Evolutionary conservation across 2,113 vertebrate species (phyloP).

Genomic region (Climacteris rufus): DNA sequence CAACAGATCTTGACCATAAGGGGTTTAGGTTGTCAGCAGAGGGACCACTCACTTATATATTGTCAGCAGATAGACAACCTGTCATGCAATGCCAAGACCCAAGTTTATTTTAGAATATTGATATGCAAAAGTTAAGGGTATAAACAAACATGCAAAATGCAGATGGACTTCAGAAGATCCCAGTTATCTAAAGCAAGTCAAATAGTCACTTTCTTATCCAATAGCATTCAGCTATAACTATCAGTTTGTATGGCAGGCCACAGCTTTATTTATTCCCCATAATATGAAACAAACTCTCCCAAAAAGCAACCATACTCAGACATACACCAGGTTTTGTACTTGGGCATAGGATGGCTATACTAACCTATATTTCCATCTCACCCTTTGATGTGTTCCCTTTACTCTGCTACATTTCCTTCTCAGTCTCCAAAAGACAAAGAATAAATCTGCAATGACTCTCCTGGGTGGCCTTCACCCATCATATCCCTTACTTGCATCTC

Average conservation of each 20-base stretch:
- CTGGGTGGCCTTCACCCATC: not conserved
- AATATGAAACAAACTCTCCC: not conserved
- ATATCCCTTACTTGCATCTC: not conserved
- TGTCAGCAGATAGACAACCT: not conserved
- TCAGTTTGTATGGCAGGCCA: not conserved
- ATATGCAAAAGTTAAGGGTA: not conserved
- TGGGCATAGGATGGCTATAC: not conserved
- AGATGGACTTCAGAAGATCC: not conserved
- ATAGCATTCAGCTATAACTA: not conserved
- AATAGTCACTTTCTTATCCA: not conserved
- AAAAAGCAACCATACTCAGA: not conserved
- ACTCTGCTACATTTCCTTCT: not conserved
- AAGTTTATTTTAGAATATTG: not conserved
- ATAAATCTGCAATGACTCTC: not conserved
- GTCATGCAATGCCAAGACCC: not conserved
- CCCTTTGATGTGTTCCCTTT: not conserved
- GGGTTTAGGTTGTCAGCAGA: not conserved
- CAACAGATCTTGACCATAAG: not conserved
- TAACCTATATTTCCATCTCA: not conserved
- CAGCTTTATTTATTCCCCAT: not conserved
- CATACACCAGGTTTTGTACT: not conserved
- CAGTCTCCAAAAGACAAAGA: not conserved
- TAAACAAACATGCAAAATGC: not conserved
- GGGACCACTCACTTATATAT: not conserved
- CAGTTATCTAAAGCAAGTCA: not conserved